Conservation (phyloP, 2,888 invertebrate species). For the Scaptomyza reducta region DNA sequence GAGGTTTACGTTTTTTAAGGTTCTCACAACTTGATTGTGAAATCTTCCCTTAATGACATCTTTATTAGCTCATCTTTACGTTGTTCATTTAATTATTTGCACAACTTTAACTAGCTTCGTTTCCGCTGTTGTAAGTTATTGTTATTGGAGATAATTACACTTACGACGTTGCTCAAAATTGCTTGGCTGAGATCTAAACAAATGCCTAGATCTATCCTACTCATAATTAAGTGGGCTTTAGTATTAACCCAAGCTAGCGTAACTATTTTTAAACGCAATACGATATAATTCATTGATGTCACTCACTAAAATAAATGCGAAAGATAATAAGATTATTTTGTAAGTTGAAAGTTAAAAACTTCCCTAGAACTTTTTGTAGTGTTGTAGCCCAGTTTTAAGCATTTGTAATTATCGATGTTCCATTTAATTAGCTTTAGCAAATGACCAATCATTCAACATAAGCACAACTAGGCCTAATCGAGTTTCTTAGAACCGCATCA, state of each 20-base stretch:
- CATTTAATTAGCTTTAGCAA: conserved; percentile 40
- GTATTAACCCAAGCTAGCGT: conserved; percentile 56
- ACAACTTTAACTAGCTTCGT: conserved; percentile 23
- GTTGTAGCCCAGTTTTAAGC: not conserved
- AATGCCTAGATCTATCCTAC: not conserved
- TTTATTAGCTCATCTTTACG: no score
- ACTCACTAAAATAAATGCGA: not conserved
- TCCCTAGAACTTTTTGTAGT: not conserved
- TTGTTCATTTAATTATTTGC: no score
- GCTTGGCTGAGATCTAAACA: not conserved
- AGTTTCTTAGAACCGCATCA: conserved; percentile 26
- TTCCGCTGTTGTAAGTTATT: conserved; percentile 49
- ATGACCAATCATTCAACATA: conserved; percentile 37
- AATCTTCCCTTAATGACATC: conserved; percentile 1
- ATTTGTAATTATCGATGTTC: conserved; percentile 35
- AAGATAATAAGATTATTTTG: not conserved
- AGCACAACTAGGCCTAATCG: conserved; percentile 46
- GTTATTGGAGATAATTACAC: conserved; percentile 25
- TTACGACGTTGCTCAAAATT: conserved; percentile 10
- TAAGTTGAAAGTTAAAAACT: no score
- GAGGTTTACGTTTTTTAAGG: no score
- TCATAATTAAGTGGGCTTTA: conserved; percentile 45
- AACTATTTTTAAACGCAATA: conserved; percentile 41
- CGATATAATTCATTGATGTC: conserved; percentile 3
- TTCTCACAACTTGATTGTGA: no score